phyloP scores from a whole-genome alignment of 2,888 invertebrate species.

The Pristionchus fissidentatus region DNA sequence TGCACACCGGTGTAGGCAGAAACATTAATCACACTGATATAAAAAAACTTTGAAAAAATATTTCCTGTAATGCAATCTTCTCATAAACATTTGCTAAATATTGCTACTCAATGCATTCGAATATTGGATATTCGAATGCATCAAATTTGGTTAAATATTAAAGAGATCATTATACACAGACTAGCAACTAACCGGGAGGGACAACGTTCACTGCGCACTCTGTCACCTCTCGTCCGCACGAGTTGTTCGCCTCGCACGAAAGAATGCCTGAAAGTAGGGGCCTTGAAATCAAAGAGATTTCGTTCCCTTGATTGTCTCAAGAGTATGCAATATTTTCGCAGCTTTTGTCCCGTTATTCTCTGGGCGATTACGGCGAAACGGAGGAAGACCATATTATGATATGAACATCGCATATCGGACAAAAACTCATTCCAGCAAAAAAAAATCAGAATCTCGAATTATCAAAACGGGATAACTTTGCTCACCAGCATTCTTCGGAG shows the following conservation, averaged over 20 bases:
- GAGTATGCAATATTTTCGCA: too few species aligned
- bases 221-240: slow-evolving; percentile 57
- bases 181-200: slow-evolving; percentile 14
- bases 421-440: background rate
- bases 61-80: too few species aligned
- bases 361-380: too few species aligned
- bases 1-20: too few species aligned
- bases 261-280: slow-evolving; percentile 57
- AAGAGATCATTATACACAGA: background rate
- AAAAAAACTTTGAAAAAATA: too few species aligned
- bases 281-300: background rate
- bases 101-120: too few species aligned
- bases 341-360: too few species aligned
- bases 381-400: too few species aligned
- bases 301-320: background rate
- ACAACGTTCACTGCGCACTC: slow-evolving; percentile 47
- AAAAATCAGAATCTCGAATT: background rate
- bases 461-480: background rate
- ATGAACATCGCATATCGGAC: too few species aligned
- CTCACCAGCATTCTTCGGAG: slow-evolving; percentile 30
- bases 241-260: slow-evolving; percentile 58
- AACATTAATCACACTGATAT: too few species aligned
- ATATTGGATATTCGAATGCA: background rate
- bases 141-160: background rate
- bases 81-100: too few species aligned